Percentiles rank a stretch among this genome's conserved stretches.
Evolutionary conservation across 2,888 invertebrate genomes (phyloP).

Genomic region (Helleia helle): DNA sequence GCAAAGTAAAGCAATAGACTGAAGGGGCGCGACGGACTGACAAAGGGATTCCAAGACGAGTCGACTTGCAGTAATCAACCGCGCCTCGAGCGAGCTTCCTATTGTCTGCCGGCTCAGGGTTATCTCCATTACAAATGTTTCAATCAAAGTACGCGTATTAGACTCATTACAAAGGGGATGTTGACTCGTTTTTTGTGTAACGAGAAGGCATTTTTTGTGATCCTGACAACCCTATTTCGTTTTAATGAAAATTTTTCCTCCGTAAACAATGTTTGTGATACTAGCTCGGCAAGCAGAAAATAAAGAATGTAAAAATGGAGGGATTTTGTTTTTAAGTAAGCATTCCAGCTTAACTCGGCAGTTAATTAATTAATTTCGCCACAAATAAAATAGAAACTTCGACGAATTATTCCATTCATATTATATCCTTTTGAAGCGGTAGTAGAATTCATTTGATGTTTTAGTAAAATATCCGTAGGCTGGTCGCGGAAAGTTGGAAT

Average conservation of each 20-base stretch:
- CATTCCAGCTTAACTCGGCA: conserved; percentile 35
- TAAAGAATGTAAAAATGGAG: conserved; percentile 47
- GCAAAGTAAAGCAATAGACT: conserved; percentile 35
- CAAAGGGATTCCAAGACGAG: conserved; percentile 38
- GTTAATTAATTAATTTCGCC: conserved; percentile 9
- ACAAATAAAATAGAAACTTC: conserved; percentile 21
- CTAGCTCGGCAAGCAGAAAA: conserved; percentile 54
- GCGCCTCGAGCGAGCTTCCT: conserved; percentile 33
- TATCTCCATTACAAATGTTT: conserved; percentile 34
- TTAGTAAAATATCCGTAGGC: conserved; percentile 2
- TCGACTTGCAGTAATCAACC: conserved; percentile 38
- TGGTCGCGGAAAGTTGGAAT: conserved; percentile 14
- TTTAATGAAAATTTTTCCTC: conserved; percentile 40
- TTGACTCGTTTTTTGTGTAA: conserved; percentile 1
- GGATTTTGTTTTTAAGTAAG: conserved; percentile 34
- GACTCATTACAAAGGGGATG: conserved; percentile 16
- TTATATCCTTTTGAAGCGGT: neutral
- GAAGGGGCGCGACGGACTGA: conserved; percentile 41
- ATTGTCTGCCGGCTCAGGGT: conserved; percentile 34
- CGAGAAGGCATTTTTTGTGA: conserved; percentile 25
- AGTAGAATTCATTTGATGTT: neutral
- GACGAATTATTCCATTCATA: neutral
- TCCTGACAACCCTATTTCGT: conserved; percentile 40
- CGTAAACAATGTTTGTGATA: conserved; percentile 47
- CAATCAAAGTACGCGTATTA: conserved; percentile 31